A percentile compares a stretch with the other conserved stretches of the same genome.
Evolutionary conservation across 2,797 vertebrate genomes (phyloP).

Genomic region (Falco novaeseelandiae): DNA sequence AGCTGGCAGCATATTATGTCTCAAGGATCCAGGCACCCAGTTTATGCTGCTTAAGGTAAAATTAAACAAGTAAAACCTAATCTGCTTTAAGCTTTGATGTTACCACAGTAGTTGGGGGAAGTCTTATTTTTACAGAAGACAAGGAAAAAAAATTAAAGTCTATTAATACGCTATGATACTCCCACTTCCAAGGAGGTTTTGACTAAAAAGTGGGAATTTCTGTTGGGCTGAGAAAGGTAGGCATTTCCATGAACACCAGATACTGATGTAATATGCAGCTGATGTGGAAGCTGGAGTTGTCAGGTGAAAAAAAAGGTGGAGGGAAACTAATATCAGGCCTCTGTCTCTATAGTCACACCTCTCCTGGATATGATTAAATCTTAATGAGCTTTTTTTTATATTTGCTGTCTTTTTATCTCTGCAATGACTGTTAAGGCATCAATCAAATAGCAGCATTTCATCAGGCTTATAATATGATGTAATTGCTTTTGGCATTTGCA

Average conservation of each 20-base stretch:
- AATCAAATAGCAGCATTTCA: conserved; percentile 54
- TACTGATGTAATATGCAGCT: neutral
- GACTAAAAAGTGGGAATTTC: neutral
- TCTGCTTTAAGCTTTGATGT: conserved; percentile 39
- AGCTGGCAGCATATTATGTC: neutral
- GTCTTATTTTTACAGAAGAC: conserved; percentile 1
- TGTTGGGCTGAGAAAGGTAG: neutral
- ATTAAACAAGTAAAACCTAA: conserved; percentile 37
- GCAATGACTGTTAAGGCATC: conserved; percentile 58
- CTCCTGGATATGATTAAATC: conserved; percentile 29
- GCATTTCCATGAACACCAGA: neutral
- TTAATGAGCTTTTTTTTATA: conserved; percentile 48
- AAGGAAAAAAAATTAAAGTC: neutral
- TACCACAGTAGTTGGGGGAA: neutral
- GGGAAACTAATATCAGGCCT: neutral
- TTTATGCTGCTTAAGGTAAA: conserved; percentile 36
- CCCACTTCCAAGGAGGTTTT: neutral
- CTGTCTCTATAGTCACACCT: neutral
- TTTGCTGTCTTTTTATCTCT: conserved; percentile 49
- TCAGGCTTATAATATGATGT: conserved; percentile 35
- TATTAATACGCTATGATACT: neutral
- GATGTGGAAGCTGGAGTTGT: neutral
- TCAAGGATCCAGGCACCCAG: neutral
- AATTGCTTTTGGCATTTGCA: conserved; percentile 23
- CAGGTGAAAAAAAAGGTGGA: neutral